Evolutionary conservation across 2,888 invertebrate species (phyloP).

Genomic region (Athrips mouffetella): DNA sequence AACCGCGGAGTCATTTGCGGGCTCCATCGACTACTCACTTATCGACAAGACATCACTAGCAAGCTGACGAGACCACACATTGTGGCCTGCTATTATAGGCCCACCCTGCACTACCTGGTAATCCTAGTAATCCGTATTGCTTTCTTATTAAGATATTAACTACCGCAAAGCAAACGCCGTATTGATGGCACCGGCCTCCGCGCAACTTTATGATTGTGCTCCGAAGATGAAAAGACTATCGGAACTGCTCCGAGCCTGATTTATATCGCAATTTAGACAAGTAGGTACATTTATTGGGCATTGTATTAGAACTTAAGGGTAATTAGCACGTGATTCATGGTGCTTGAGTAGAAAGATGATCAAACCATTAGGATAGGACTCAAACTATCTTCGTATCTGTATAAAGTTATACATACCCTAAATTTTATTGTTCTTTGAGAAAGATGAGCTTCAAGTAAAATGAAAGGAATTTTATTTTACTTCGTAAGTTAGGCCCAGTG

Average conservation of each 20-base stretch:
- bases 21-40: constrained; percentile 21
- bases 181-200: constrained; percentile 46
- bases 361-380: too few relatives aligned
- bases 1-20: not conserved
- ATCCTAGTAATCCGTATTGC: constrained; percentile 66
- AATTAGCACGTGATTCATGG: not conserved
- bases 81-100: constrained; percentile 44
- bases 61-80: constrained; percentile 60
- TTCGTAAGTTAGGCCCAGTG: too few relatives aligned
- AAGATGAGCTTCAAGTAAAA: too few relatives aligned
- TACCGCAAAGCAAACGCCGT: constrained; percentile 62
- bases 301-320: not conserved
- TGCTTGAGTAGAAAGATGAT: too few relatives aligned
- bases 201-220: constrained; percentile 37
- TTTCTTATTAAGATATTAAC: constrained; percentile 75
- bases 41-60: constrained; percentile 32
- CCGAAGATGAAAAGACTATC: constrained; percentile 20
- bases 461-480: too few relatives aligned
- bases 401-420: too few relatives aligned
- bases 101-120: constrained; percentile 53
- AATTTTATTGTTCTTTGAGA: too few relatives aligned
- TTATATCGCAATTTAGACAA: constrained; percentile 5
- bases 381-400: too few relatives aligned
- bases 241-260: constrained; percentile 1
- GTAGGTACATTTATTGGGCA: not conserved